Percentiles rank a stretch among this genome's conserved stretches.
Conservation (phyloP, 2,797 vertebrate species). For the Botia almorhae region DNA sequence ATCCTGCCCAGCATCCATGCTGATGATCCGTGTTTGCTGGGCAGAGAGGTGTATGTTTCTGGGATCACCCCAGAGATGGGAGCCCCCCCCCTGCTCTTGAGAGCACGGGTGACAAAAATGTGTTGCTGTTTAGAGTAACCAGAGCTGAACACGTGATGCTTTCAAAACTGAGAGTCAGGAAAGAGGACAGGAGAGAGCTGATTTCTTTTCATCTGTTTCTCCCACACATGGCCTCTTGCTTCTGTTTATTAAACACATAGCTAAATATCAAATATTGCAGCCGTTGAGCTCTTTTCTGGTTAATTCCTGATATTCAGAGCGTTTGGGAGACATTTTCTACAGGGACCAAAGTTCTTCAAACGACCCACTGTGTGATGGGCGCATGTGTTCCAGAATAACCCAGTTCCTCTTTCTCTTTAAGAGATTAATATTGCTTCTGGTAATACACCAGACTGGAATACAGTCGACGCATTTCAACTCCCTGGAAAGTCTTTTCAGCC, state of each 20-base stretch:
- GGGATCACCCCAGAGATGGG: slow-evolving; percentile 60
- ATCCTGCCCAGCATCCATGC: slow-evolving; percentile 81
- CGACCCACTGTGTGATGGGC: too few relatives aligned
- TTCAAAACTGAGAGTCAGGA: background rate
- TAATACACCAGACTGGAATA: slow-evolving; percentile 6
- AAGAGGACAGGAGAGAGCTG: too few relatives aligned
- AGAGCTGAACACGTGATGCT: slow-evolving; percentile 7
- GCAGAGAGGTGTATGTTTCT: slow-evolving; percentile 38
- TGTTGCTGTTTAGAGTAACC: slow-evolving; percentile 15
- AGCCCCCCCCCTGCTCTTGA: slow-evolving; percentile 79
- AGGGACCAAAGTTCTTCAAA: slow-evolving; percentile 42
- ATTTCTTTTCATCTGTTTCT: too few relatives aligned
- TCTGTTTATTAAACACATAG: too few relatives aligned
- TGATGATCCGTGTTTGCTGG: slow-evolving; percentile 48
- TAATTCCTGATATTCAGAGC: slow-evolving; percentile 57
- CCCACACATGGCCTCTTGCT: too few relatives aligned
- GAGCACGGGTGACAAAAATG: slow-evolving; percentile 72
- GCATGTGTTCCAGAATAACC: slow-evolving; percentile 32
- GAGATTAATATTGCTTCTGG: slow-evolving; percentile 10
- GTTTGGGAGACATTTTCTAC: slow-evolving; percentile 58
- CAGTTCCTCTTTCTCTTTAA: slow-evolving; percentile 35
- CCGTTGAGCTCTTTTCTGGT: slow-evolving; percentile 5
- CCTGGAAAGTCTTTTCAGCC: slow-evolving; percentile 6
- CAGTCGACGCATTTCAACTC: slow-evolving; percentile 34
- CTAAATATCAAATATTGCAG: too few relatives aligned